Evolutionary conservation across 2,113 vertebrate species (phyloP).

Genomic region (Pardalotus punctatus): DNA sequence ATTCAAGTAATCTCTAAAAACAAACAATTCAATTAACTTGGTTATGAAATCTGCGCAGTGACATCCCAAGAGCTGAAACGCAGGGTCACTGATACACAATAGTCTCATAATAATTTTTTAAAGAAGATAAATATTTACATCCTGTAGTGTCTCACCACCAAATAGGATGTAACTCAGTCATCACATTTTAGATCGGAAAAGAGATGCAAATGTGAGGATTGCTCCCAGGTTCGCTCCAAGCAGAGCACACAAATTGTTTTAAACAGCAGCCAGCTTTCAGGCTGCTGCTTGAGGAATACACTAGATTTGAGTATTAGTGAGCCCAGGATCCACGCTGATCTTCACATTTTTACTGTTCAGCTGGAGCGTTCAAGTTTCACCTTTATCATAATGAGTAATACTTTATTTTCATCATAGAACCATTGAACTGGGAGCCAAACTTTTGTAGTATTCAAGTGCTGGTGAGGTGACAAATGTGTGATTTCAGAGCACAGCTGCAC

Average conservation of each 20-base stretch:
- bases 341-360: background rate
- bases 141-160: background rate
- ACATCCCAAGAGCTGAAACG: background rate
- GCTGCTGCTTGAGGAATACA: background rate
- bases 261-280: background rate
- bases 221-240: background rate
- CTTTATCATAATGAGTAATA: background rate
- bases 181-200: accelerated
- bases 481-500: background rate
- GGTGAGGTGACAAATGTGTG: background rate
- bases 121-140: background rate
- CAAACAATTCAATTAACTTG: background rate
- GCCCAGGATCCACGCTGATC: background rate
- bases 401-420: background rate
- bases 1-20: background rate
- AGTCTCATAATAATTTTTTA: background rate
- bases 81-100: background rate
- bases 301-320: background rate
- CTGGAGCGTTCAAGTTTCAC: background rate
- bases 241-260: background rate
- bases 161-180: background rate
- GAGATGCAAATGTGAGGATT: background rate
- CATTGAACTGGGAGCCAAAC: background rate
- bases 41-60: background rate
- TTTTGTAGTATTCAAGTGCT: background rate